Conservation (phyloP, 2,797 vertebrate genomes). For the Meriones psammophilus region DNA sequence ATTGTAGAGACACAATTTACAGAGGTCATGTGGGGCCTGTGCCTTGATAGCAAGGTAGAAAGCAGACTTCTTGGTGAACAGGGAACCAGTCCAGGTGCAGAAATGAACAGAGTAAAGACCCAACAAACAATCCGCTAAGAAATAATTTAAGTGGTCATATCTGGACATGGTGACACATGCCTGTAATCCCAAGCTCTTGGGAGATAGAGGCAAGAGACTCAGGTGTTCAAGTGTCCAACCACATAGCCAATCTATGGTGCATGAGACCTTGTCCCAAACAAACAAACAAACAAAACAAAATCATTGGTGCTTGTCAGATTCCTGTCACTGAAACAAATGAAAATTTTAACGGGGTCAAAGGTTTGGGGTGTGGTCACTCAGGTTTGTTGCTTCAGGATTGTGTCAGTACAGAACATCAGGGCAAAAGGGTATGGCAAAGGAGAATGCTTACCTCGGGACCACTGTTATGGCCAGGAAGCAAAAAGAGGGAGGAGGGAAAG, state of each 20-base stretch:
- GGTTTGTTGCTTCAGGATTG: neutral
- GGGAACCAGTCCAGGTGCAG: neutral
- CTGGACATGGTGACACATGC: neutral
- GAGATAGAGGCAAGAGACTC: neutral
- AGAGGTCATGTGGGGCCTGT: neutral
- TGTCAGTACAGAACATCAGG: neutral
- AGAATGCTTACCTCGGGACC: neutral
- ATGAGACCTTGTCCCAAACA: neutral
- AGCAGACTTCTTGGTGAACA: neutral
- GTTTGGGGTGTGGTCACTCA: neutral
- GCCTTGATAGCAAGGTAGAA: neutral
- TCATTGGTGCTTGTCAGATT: neutral
- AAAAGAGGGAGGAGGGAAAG: neutral
- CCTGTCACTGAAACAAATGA: neutral
- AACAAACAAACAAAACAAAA: neutral
- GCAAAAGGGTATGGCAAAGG: too few species aligned
- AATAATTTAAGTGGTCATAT: neutral
- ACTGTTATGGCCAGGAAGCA: neutral
- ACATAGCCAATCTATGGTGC: neutral
- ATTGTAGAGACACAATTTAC: constrained; percentile 6
- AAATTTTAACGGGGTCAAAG: neutral
- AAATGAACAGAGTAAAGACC: constrained; percentile 10
- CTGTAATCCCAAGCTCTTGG: neutral
- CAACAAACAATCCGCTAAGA: neutral
- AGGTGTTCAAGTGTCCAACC: neutral